These are phyloP conservation scores for Tribolium madens DNA, from an alignment of 1,140 invertebrate species.

Conservation along the genomic window DNA sequence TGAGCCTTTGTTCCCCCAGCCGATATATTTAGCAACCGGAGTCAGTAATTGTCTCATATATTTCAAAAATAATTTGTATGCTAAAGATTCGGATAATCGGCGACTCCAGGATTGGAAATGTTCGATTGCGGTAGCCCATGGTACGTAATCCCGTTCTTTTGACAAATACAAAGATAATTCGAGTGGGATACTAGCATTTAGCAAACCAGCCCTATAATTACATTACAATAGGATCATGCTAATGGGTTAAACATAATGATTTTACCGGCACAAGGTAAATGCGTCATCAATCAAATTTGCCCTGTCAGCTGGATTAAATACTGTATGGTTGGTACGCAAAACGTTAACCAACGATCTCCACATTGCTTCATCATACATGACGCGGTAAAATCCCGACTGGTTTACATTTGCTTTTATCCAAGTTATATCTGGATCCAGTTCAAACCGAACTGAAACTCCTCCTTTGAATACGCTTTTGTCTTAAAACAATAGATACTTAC, in stretches of 20 bases:
- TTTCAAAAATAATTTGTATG: constrained; percentile 74
- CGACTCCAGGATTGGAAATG: constrained; percentile 78
- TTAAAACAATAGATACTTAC: constrained; percentile 65
- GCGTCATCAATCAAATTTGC: constrained; percentile 83
- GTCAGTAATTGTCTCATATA: constrained; percentile 73
- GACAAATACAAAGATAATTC: constrained; percentile 78
- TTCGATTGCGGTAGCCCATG: constrained; percentile 78
- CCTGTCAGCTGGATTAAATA: constrained; percentile 78
- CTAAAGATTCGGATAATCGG: constrained; percentile 75
- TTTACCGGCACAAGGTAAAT: constrained; percentile 78
- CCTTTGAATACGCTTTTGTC: constrained; percentile 11
- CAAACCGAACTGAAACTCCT: constrained; percentile 72
- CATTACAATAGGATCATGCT: constrained; percentile 25
- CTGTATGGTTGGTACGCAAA: constrained; percentile 76
- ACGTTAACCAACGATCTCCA: constrained; percentile 81
- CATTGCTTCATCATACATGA: constrained; percentile 83
- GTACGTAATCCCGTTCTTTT: constrained; percentile 79
- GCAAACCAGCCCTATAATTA: constrained; percentile 73
- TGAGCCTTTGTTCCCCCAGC: constrained; percentile 76
- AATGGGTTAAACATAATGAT: constrained; percentile 17
- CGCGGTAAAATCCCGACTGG: constrained; percentile 88
- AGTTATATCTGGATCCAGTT: constrained; percentile 72
- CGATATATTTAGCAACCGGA: constrained; percentile 73
- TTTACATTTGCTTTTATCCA: constrained; percentile 92
- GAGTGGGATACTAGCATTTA: constrained; percentile 77